phyloP scores from a whole-genome alignment of 2,797 vertebrate species.

The Scyliorhinus canicula region DNA sequence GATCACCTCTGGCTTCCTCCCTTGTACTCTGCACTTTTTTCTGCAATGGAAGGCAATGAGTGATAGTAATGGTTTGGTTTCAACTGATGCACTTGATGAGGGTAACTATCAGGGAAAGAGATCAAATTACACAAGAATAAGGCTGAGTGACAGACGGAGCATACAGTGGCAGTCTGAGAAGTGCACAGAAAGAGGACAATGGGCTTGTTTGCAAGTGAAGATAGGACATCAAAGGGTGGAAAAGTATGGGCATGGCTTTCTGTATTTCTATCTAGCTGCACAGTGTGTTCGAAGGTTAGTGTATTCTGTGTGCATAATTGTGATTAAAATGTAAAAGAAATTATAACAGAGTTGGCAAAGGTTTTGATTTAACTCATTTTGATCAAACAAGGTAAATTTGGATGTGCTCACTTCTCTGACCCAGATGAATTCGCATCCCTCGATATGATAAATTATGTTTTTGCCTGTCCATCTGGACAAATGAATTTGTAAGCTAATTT shows the following conservation, averaged over 20 bases:
- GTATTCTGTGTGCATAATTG: neutral
- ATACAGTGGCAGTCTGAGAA: neutral
- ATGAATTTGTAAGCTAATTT: slow-evolving; percentile 33
- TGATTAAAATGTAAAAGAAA: slow-evolving; percentile 34
- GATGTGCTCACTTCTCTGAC: slow-evolving; percentile 14
- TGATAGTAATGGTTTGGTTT: neutral
- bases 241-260: neutral
- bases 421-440: neutral
- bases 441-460: slow-evolving; percentile 31
- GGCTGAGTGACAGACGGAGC: neutral
- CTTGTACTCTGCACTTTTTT: neutral
- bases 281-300: neutral
- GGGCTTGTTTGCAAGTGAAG: neutral
- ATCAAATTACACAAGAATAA: neutral
- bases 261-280: neutral
- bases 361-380: slow-evolving; percentile 35
- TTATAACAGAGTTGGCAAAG: slow-evolving; percentile 25
- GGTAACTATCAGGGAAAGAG: neutral
- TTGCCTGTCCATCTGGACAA: slow-evolving; percentile 28
- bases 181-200: neutral
- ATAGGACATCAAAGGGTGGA: neutral
- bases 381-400: slow-evolving; percentile 31
- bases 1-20: neutral
- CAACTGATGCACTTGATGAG: neutral
- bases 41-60: neutral